Conservation (phyloP, 2,113 vertebrate species). For the Phyllostomus discolor region DNA sequence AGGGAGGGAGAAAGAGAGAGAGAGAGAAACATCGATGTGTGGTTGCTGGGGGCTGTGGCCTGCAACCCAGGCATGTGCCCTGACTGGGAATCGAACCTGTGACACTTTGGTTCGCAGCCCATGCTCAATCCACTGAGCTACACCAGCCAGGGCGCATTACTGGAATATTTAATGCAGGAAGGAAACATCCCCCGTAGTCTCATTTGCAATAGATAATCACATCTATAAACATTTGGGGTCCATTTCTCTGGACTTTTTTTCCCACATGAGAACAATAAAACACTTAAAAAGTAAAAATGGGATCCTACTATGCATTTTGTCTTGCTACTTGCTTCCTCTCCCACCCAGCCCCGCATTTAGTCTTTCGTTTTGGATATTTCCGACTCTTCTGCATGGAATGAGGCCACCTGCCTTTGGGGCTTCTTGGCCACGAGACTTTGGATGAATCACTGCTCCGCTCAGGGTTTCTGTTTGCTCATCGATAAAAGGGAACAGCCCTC, state of each 20-base stretch:
- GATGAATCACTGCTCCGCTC: background rate
- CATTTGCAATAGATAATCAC: conserved; percentile 40
- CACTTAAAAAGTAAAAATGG: background rate
- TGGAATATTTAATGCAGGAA: conserved; percentile 39
- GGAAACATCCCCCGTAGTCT: conserved; percentile 19
- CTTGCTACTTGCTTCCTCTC: background rate
- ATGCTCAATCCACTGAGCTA: too few species aligned
- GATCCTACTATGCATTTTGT: background rate
- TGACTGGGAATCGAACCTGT: too few species aligned
- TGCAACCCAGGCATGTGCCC: too few species aligned
- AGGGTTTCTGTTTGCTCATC: background rate
- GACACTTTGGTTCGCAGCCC: too few species aligned
- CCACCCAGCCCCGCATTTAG: background rate
- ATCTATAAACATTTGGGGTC: background rate
- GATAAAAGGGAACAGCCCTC: background rate
- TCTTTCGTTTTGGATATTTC: background rate
- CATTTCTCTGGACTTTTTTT: background rate
- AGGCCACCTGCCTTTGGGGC: background rate
- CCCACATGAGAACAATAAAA: background rate
- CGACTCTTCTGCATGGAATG: background rate
- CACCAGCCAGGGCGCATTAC: too few species aligned
- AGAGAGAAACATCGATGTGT: too few species aligned
- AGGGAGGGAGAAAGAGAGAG: too few species aligned
- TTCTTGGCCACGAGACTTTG: background rate
- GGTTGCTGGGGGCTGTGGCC: too few species aligned